Conservation (phyloP, 2,113 vertebrate genomes). For the Halichoeres trimaculatus region DNA sequence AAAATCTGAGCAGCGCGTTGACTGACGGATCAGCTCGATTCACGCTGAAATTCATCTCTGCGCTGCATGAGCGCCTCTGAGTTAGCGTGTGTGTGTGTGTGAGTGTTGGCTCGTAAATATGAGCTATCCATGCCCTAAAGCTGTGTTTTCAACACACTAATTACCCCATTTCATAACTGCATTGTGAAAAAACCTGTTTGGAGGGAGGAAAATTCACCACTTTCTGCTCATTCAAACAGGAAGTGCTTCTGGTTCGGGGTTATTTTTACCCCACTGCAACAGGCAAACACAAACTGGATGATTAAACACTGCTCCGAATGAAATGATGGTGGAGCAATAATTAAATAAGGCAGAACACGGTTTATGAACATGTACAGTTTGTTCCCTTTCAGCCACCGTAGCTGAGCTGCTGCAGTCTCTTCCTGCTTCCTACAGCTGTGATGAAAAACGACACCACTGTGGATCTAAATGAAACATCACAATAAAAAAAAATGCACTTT, state of each 20-base stretch:
- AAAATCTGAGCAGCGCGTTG: slow-evolving; percentile 10
- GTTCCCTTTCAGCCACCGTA: too few species aligned
- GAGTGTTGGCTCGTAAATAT: neutral
- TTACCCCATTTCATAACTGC: neutral
- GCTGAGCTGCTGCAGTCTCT: too few species aligned
- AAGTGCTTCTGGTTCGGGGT: neutral
- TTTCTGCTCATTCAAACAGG: neutral
- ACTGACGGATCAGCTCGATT: slow-evolving; percentile 34
- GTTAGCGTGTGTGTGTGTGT: neutral
- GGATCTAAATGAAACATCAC: too few species aligned
- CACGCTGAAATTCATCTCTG: neutral
- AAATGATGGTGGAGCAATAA: too few species aligned
- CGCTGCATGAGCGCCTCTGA: neutral
- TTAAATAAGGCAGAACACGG: too few species aligned
- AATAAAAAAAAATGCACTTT: too few species aligned
- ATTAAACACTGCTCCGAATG: too few species aligned
- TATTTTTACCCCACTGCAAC: neutral
- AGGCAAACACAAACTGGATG: neutral
- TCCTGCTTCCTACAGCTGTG: too few species aligned
- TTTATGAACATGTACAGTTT: too few species aligned
- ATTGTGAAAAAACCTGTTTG: slow-evolving; percentile 8
- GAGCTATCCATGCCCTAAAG: slow-evolving; percentile 30
- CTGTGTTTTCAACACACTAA: slow-evolving; percentile 3
- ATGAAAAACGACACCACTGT: too few species aligned
- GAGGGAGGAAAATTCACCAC: neutral